phyloP scores from a whole-genome alignment of 2,797 vertebrate species.

The Tympanoctomys barrerae region DNA sequence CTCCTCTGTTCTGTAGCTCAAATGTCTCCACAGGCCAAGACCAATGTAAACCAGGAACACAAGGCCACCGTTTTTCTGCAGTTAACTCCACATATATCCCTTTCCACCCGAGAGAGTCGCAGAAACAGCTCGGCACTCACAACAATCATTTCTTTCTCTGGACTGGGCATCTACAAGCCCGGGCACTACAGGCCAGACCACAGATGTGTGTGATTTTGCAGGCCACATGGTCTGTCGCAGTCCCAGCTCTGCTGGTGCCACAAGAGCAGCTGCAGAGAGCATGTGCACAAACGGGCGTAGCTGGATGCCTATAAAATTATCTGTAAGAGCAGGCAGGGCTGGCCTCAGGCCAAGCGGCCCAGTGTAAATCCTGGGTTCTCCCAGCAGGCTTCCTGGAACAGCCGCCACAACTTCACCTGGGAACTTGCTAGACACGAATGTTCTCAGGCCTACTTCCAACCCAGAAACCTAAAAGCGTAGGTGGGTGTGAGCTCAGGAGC shows the following conservation, averaged over 20 bases:
- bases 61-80: background rate
- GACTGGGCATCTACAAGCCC: background rate
- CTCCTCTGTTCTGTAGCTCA: accelerated
- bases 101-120: background rate
- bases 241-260: background rate
- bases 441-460: background rate
- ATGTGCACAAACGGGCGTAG: background rate
- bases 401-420: background rate
- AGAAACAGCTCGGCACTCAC: accelerated
- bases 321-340: background rate
- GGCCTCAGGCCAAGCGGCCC: background rate
- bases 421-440: background rate
- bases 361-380: background rate
- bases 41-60: background rate
- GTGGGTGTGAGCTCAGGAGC: background rate
- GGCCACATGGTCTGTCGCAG: background rate
- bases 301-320: background rate
- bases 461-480: background rate
- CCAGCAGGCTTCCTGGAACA: background rate
- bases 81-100: background rate
- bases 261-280: background rate
- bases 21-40: background rate
- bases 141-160: background rate
- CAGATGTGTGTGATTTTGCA: background rate
- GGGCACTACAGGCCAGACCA: background rate